phyloP scores from a whole-genome alignment of 2,797 vertebrate genomes.

The Platyrinchus mystaceus region DNA sequence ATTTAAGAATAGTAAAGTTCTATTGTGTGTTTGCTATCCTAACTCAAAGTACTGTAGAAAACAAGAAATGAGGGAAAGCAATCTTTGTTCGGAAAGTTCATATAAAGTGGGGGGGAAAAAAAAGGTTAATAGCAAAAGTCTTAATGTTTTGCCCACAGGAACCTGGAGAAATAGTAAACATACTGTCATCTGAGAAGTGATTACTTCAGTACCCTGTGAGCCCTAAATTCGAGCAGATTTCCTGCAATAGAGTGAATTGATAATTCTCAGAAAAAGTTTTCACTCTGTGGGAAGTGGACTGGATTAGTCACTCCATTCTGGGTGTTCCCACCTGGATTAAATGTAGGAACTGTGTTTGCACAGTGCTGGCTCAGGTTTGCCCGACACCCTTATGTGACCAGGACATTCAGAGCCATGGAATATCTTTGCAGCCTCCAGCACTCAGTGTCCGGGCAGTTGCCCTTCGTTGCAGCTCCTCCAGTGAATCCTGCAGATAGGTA shows the following conservation, averaged over 20 bases:
- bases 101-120: background rate
- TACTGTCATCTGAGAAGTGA: background rate
- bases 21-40: conserved; percentile 60
- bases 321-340: background rate
- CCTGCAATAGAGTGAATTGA: background rate
- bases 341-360: background rate
- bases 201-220: background rate
- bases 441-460: background rate
- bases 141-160: background rate
- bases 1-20: conserved; percentile 69
- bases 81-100: conserved; percentile 12
- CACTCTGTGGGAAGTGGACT: background rate
- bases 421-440: background rate
- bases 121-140: background rate
- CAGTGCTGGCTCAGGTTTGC: background rate
- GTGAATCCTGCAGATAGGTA: background rate
- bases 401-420: background rate
- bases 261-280: conserved; percentile 4
- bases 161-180: background rate
- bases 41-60: conserved; percentile 39
- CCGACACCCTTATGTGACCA: background rate
- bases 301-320: background rate
- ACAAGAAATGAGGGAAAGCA: conserved; percentile 30
- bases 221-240: background rate
- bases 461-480: background rate